A percentile compares a stretch with the other conserved stretches of the same genome.
phyloP scores from a whole-genome alignment of 2,113 vertebrate species.

The Chelonoidis abingdonii region DNA sequence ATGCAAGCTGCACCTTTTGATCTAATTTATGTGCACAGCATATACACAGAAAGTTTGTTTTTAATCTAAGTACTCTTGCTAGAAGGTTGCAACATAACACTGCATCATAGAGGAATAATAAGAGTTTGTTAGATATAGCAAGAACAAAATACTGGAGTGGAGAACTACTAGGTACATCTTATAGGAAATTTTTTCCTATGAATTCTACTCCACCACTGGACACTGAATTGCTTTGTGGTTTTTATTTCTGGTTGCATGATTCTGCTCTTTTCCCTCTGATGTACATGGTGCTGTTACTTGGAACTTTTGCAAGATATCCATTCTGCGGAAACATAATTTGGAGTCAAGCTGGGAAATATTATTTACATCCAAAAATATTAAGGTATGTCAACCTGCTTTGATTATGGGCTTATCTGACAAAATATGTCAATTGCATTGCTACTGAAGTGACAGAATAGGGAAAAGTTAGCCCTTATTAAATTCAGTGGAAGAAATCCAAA shows the following conservation, averaged over 20 bases:
- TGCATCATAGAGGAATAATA: background rate
- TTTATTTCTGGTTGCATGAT: background rate
- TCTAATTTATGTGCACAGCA: background rate
- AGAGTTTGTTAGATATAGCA: background rate
- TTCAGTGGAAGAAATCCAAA: slow-evolving; percentile 10
- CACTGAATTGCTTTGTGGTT: background rate
- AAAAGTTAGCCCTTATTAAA: slow-evolving; percentile 19
- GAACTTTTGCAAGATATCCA: slow-evolving; percentile 20
- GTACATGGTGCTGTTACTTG: background rate
- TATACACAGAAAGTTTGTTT: too few species aligned
- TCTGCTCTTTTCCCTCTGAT: background rate
- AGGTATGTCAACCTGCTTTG: background rate
- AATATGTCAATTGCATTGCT: slow-evolving; percentile 16
- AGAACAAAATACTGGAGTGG: background rate
- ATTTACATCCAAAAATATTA: slow-evolving; percentile 14
- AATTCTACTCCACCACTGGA: background rate
- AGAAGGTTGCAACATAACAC: background rate
- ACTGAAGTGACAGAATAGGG: background rate
- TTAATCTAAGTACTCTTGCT: background rate
- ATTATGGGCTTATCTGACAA: background rate
- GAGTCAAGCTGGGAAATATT: background rate
- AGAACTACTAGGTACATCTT: background rate
- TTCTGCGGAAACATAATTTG: background rate
- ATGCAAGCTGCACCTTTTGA: background rate
- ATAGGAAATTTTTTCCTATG: background rate